These are phyloP conservation scores for Geococcyx californianus DNA, from an alignment of 2,113 vertebrate genomes.

Conservation along the genomic window DNA sequence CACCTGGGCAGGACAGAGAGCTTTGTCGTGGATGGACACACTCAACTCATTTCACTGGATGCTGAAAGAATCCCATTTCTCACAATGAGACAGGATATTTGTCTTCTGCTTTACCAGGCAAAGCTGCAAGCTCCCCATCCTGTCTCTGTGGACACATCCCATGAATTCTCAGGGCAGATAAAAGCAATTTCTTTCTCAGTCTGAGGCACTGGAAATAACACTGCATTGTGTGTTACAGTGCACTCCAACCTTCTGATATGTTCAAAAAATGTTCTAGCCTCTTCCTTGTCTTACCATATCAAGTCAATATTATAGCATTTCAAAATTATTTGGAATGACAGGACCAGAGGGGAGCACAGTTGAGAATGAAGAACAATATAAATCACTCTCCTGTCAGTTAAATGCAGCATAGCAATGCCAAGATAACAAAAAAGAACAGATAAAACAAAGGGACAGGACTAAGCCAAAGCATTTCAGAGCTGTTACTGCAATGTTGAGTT, in stretches of 20 bases:
- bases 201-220: neutral
- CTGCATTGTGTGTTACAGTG: neutral
- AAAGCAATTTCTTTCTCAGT: neutral
- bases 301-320: conserved; percentile 15
- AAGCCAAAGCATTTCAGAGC: neutral
- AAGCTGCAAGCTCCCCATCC: neutral
- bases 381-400: neutral
- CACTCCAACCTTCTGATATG: neutral
- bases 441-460: neutral
- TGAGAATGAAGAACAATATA: conserved; percentile 32
- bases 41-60: neutral
- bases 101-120: neutral
- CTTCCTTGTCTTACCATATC: neutral
- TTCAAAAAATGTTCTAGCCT: neutral
- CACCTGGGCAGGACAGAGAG: neutral
- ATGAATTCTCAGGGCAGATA: neutral
- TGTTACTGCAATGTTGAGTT: neutral
- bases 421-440: neutral
- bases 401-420: neutral
- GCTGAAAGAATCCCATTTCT: neutral
- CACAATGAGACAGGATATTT: neutral
- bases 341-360: neutral
- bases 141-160: neutral
- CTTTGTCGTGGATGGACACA: neutral
- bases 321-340: conserved; percentile 27